Percentiles rank a stretch among this genome's conserved stretches.
phyloP scores from a whole-genome alignment of 1,140 invertebrate genomes.

The Drosophila kikkawai region DNA sequence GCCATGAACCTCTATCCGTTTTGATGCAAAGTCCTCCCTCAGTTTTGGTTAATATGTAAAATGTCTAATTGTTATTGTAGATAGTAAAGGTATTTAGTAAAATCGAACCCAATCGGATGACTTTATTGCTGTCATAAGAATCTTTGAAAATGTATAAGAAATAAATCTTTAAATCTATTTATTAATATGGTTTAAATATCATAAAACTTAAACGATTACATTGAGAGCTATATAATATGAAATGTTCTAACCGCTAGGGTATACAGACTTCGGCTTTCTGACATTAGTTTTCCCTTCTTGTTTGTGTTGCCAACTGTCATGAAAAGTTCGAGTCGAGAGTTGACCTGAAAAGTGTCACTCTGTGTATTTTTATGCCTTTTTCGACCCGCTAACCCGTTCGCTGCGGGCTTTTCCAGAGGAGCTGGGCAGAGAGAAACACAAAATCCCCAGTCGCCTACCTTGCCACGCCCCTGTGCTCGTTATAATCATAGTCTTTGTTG shows the following conservation, averaged over 20 bases:
- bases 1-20: too few relatives aligned
- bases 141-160: too few relatives aligned
- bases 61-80: neutral
- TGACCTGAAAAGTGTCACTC: slow-evolving; percentile 68
- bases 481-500: slow-evolving; percentile 20
- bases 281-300: neutral
- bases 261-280: neutral
- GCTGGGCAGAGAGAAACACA: neutral
- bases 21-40: too few relatives aligned
- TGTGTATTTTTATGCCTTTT: slow-evolving; percentile 42
- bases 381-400: slow-evolving; percentile 6
- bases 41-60: too few relatives aligned
- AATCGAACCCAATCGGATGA: too few relatives aligned
- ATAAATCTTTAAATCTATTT: too few relatives aligned
- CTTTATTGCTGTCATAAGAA: too few relatives aligned
- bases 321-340: slow-evolving; percentile 74
- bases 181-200: neutral
- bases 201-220: neutral
- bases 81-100: neutral
- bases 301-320: slow-evolving; percentile 71
- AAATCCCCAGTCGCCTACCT: neutral
- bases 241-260: neutral
- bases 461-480: slow-evolving; percentile 18
- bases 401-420: slow-evolving; percentile 8
- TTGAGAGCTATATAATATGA: neutral